Evolutionary conservation across 1,140 invertebrate species (phyloP).

Genomic region (Leptestheria dahalacensis): DNA sequence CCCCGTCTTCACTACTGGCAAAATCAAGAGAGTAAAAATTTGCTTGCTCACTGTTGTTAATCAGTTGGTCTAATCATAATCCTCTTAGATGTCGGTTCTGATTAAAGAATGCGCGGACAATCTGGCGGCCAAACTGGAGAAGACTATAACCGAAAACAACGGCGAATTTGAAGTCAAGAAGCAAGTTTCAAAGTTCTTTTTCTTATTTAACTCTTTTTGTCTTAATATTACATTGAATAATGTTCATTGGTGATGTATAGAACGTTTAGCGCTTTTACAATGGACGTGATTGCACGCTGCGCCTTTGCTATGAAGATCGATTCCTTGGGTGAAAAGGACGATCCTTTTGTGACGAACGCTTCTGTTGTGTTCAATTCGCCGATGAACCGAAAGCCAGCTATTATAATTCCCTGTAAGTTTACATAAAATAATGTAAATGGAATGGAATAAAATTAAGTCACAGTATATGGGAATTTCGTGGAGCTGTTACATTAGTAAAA

Average conservation of each 20-base stretch:
- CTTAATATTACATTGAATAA: too few species aligned
- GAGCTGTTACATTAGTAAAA: too few species aligned
- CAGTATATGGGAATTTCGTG: too few species aligned
- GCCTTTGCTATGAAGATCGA: constrained; percentile 29
- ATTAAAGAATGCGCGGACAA: constrained; percentile 2
- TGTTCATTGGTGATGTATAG: too few species aligned
- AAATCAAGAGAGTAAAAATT: constrained; percentile 13
- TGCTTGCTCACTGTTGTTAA: background rate
- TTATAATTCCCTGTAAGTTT: constrained; percentile 9
- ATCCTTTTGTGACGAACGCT: constrained; percentile 26
- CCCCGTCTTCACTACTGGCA: constrained; percentile 35
- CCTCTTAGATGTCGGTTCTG: constrained; percentile 7
- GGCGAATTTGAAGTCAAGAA: constrained; percentile 8
- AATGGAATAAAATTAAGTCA: too few species aligned
- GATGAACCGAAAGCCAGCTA: background rate
- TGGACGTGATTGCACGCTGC: constrained; percentile 29
- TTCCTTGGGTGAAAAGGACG: constrained; percentile 26
- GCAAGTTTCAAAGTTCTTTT: background rate
- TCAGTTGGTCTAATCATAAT: background rate
- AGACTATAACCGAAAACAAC: background rate
- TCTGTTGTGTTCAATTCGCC: constrained; percentile 19
- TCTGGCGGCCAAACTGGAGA: background rate
- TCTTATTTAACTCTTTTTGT: background rate
- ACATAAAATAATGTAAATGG: background rate
- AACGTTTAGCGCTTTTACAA: constrained; percentile 23